A percentile compares a stretch with the other conserved stretches of the same genome.
phyloP scores from a whole-genome alignment of 1,140 invertebrate species.

The Drosophila azteca region DNA sequence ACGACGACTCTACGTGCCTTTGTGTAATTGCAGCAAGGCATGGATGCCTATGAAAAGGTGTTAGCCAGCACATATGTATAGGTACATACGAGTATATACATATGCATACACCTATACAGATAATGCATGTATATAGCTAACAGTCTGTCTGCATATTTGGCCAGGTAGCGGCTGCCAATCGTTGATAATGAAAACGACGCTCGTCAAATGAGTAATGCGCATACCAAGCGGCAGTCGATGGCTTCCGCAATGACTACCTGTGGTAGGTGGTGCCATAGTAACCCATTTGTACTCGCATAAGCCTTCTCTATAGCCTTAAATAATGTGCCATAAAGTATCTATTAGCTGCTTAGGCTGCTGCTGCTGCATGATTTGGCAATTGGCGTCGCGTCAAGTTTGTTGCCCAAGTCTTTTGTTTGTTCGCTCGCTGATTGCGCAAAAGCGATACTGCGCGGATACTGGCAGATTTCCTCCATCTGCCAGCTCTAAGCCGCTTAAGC shows the following conservation, averaged over 20 bases:
- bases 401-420: slow-evolving; percentile 77
- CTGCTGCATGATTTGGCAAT: slow-evolving; percentile 70
- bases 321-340: slow-evolving; percentile 28
- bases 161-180: slow-evolving; percentile 31
- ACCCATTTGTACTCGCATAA: slow-evolving; percentile 45
- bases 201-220: slow-evolving; percentile 57
- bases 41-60: slow-evolving; percentile 49
- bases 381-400: slow-evolving; percentile 74
- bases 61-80: slow-evolving; percentile 12
- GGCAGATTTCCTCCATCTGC: slow-evolving; percentile 10
- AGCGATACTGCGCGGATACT: slow-evolving; percentile 36
- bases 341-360: slow-evolving; percentile 23
- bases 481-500: not conserved
- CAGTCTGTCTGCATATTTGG: slow-evolving; percentile 48
- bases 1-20: slow-evolving; percentile 65
- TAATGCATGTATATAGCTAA: not conserved
- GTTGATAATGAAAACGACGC: slow-evolving; percentile 72
- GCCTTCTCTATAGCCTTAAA: slow-evolving; percentile 37
- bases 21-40: slow-evolving; percentile 73
- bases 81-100: not conserved
- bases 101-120: not conserved
- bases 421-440: slow-evolving; percentile 58
- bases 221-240: slow-evolving; percentile 43
- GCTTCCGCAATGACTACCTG: slow-evolving; percentile 52
- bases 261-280: slow-evolving; percentile 40